phyloP scores from a whole-genome alignment of 2,797 vertebrate species.

The Sebastes nivosus region DNA sequence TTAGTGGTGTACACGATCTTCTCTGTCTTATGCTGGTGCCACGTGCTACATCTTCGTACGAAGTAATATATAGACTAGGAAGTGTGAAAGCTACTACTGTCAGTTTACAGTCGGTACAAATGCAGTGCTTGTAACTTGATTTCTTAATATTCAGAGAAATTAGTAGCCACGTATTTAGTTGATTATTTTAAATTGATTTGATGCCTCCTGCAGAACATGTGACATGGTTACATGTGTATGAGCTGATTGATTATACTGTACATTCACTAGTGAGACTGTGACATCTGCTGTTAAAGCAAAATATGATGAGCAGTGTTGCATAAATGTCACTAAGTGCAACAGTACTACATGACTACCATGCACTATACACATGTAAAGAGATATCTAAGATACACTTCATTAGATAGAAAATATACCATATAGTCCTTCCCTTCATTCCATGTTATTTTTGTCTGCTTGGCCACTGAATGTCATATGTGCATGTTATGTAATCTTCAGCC shows the following conservation, averaged over 20 bases:
- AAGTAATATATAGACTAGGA: background rate
- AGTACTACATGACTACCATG: conserved; percentile 1
- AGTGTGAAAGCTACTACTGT: conserved; percentile 5
- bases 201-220: background rate
- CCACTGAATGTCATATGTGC: background rate
- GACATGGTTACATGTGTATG: background rate
- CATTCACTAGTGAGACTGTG: background rate
- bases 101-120: background rate
- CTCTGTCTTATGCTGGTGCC: conserved; percentile 24
- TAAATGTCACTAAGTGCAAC: conserved; percentile 10
- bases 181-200: background rate
- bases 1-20: conserved; percentile 5
- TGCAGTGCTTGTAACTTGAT: background rate
- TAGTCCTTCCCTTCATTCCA: background rate
- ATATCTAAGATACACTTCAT: background rate
- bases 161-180: conserved; percentile 1
- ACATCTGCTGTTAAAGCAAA: conserved; percentile 13
- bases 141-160: conserved; percentile 10
- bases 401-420: conserved; percentile 14
- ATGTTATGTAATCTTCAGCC: background rate
- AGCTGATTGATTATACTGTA: background rate
- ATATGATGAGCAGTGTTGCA: background rate
- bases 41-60: conserved; percentile 22
- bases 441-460: conserved; percentile 16
- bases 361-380: conserved; percentile 8